Evolutionary conservation across 2,113 vertebrate species (phyloP).

Genomic region (Cinclus mexicanus): DNA sequence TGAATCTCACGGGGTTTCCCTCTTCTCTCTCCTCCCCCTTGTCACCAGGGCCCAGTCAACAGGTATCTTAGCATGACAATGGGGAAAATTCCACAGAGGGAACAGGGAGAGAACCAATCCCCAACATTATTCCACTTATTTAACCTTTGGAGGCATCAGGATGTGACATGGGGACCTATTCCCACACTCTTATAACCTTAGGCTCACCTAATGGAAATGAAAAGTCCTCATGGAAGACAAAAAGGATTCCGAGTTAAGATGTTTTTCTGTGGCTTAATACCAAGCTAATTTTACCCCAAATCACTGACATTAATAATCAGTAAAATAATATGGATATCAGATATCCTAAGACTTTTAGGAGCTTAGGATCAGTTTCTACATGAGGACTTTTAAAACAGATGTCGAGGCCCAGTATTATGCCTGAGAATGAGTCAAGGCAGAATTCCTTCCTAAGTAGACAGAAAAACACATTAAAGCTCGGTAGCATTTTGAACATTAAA

Average conservation of each 20-base stretch:
- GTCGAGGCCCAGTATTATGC: not conserved
- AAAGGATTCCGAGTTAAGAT: not conserved
- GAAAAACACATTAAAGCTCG: slow-evolving; percentile 30
- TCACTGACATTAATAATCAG: not conserved
- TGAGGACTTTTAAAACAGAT: not conserved
- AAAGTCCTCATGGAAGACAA: not conserved
- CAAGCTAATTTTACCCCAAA: not conserved
- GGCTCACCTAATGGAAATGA: not conserved
- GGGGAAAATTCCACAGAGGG: no score
- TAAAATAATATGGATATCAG: not conserved
- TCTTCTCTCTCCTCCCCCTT: no score
- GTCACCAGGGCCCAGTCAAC: no score
- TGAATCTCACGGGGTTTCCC: no score
- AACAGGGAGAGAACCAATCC: no score
- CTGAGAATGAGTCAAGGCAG: not conserved
- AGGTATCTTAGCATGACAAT: no score
- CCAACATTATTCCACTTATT: not conserved
- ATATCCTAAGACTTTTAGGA: not conserved
- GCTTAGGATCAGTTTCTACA: not conserved
- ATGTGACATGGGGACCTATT: not conserved
- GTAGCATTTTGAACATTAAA: not conserved
- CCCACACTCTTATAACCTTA: not conserved
- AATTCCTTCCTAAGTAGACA: not conserved
- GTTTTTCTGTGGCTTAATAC: not conserved
- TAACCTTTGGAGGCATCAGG: not conserved